Percentiles rank a stretch among this genome's conserved stretches.
These are phyloP conservation scores for Syngnathus rostellatus DNA, from an alignment of 2,797 vertebrate species.

Conservation along the genomic window DNA sequence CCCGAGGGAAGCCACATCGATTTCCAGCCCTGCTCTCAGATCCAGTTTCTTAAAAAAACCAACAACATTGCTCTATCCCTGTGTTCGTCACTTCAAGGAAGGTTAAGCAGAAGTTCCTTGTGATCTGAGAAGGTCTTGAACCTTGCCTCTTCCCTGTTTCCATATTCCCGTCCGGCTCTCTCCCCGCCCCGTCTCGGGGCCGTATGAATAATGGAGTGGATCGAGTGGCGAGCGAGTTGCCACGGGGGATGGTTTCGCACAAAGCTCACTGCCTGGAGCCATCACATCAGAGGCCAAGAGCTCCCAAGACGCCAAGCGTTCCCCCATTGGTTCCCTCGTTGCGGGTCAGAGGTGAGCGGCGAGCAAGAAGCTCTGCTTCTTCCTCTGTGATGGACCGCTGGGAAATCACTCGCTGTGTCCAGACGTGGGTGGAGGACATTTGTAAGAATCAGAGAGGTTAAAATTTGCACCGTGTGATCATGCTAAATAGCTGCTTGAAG, in stretches of 20 bases:
- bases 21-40: constrained; percentile 61
- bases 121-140: constrained; percentile 76
- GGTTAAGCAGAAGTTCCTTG: constrained; percentile 74
- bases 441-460: constrained; percentile 59
- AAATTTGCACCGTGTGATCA: constrained; percentile 59
- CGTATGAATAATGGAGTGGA: constrained; percentile 71
- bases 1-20: constrained; percentile 63
- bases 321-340: constrained; percentile 53
- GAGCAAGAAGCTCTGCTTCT: constrained; percentile 59
- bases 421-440: constrained; percentile 61
- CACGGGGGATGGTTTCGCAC: constrained; percentile 60
- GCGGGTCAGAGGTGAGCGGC: constrained; percentile 62
- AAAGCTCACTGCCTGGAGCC: constrained; percentile 72
- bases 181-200: constrained; percentile 39
- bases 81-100: constrained; percentile 68
- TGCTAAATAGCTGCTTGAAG: constrained; percentile 41
- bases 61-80: constrained; percentile 54
- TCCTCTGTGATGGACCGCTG: constrained; percentile 56
- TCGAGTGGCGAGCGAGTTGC: constrained; percentile 64
- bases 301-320: constrained; percentile 55
- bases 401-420: constrained; percentile 54
- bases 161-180: constrained; percentile 62
- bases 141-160: constrained; percentile 57
- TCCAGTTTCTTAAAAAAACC: constrained; percentile 55
- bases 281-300: constrained; percentile 70